Evolutionary conservation across 2,797 vertebrate genomes (phyloP), one percentile per base, ranked within the genome.

Genomic region (Sternarchorhynchus goeldii): DNA sequence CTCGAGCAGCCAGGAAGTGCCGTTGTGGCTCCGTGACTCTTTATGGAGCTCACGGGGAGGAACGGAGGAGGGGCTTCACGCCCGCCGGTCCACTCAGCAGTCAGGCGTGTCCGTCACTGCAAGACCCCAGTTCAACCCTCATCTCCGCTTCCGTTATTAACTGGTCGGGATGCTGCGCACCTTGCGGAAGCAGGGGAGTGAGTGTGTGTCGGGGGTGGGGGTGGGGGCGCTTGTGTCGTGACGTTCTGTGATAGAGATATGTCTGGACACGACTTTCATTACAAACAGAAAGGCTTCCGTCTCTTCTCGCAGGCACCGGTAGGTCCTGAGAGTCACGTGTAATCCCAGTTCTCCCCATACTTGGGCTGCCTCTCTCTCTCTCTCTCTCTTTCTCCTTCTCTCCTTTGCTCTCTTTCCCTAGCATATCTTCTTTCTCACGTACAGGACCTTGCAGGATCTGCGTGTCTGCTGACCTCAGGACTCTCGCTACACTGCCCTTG

Each of bases 261-360:
- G 63, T 41, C 32, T 18, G 57, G 63, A 36, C 63, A 76, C 4
- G n/a, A 75, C 62, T 75, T 66, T 66, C 50, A 75, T 75, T 66
- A 75, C 73, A 56, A 29, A 10, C 12, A 45, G 6, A 65, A 65
- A 55, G 39, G 20, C 58, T 63, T 74, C 59, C 34, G 18, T 31
- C 34, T 65, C n/a, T 53, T 8, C 25, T 55, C 50, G 55, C 16
- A 56, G 32, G 34, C 50, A 25, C 8, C 31, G 20, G n/a, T 10
- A 6, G 16, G 18, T 36, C 18, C 53, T 57, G 68, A 57, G 73
- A 55, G 60, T 53, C n/a, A 56, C 3, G n/a, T 56, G 60, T 39
- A 60, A 64, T 64, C 45, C 18, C 3, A 18, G 32, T 74, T 18
- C 20, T 56, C 20, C 66, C 62, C 8, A 6, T 18, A 55, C 25